Conservation (phyloP, 2,113 vertebrate genomes). For the Hirundichthys speculiger region DNA sequence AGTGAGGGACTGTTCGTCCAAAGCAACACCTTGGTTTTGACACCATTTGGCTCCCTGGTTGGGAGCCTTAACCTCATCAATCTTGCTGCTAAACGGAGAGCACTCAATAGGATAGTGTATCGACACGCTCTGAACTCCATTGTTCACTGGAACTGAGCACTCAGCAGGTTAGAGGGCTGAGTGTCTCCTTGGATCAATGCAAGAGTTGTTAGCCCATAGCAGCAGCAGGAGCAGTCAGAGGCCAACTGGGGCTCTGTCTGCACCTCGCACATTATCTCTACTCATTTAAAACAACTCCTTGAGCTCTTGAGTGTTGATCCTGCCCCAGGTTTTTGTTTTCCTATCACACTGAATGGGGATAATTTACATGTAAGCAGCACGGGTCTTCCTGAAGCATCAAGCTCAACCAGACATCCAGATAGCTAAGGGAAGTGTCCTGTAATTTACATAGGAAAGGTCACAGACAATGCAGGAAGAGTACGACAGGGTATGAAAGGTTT, state of each 20-base stretch:
- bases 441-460: conserved; percentile 75
- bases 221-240: conserved; percentile 45
- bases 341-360: conserved; percentile 8
- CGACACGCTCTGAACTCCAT: conserved; percentile 79
- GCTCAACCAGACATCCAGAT: conserved; percentile 18
- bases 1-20: conserved; percentile 48
- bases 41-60: conserved; percentile 68
- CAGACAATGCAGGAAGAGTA: conserved; percentile 39
- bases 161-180: conserved; percentile 84
- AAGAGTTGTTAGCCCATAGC: conserved; percentile 74
- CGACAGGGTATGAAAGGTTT: conserved; percentile 24
- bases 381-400: conserved; percentile 18
- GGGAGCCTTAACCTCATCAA: conserved; percentile 82
- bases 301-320: conserved; percentile 34
- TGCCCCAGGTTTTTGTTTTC: conserved; percentile 30
- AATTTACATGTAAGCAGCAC: conserved; percentile 25
- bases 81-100: conserved; percentile 81
- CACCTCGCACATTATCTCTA: conserved; percentile 29
- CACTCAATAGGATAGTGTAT: conserved; percentile 82
- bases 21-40: conserved; percentile 73
- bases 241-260: conserved; percentile 41
- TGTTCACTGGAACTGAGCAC: conserved; percentile 84
- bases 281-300: conserved; percentile 39
- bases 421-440: conserved; percentile 29
- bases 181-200: conserved; percentile 83